Base-by-base conservation (phyloP, 2,797 vertebrate species). In the Argentina silus region DNA sequence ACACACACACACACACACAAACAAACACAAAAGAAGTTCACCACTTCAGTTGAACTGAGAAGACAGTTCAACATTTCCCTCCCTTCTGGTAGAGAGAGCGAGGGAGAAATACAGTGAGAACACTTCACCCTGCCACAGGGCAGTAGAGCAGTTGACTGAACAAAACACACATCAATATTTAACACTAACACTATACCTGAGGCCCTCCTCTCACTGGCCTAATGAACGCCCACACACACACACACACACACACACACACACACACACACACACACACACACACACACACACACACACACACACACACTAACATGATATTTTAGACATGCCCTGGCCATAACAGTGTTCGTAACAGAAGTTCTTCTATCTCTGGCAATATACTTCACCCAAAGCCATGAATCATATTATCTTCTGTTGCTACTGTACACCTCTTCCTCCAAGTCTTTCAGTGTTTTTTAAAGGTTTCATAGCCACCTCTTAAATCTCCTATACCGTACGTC, bases 181-280 rank as follows among this genome's bases (percentile, higher is more conserved):
- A 65, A 65, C 43, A 47, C 44, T 12, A 27, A 44, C 42, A 15
- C 14, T n/a, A 43, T 14, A 7, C 36, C 61, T 9, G 8, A 63
- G 42, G 8, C 42, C n/a, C 47, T 48, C 47, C 42, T 44, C 23
- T 36, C 59, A 60, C 23, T 23, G 3, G 57, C 57, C 14, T 36
- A 27, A 27, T 23, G 11, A 3, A 27, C 23, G 11, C 21, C 8
- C 8, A 50, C 23, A n/a, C 56, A 50, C 69, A 50, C 45, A 67
- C 45, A 51, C 47, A 67, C 21, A 67, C 65, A 67, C 47, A 50
- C 47, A 67, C 19, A 15, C 56, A 61, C 19, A 61, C 59, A 61
- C 59, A 61, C 59, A 23, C 59, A 61, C 59, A 61, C 59, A 61
- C 59, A 61, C 21, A 61, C 59, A 61, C 59, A 61, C 59, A 61